Evolutionary conservation across 92 coral and sea anemone species (phyloP), one percentile per base, ranked within the genome.

Genomic region (Montipora capitata): DNA sequence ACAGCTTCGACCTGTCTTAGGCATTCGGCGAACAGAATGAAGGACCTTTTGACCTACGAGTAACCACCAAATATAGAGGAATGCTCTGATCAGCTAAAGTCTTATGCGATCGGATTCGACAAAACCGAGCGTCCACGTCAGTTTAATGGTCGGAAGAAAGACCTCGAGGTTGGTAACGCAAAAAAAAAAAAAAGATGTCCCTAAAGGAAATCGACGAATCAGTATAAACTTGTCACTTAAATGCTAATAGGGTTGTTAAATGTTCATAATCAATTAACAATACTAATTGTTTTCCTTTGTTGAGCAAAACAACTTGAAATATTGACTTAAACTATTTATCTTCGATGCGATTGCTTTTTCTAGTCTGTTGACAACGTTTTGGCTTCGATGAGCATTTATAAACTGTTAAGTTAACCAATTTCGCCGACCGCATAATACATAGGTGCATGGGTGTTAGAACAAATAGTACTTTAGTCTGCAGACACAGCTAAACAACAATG

Each of bases 11-110:
- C 35, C 35, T 27, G 35, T 27, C 52, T 48, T 48, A 48, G 10
- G 52, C 52, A 3, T 48, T 48, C 3, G 52, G 10, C 52, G 10
- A 10, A 48, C 52, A 48, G 52, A 5, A 45, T 1, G 7, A 48
- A 48, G 52, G 0, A 5, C n/a, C 39, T 72, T 20, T 15, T 12
- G 38, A 15, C 67, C 54, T 76, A 76, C 52, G 67, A 81, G 17
- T 68, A 66, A 69, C 14, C 66, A 75, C 40, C 17, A 17, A 38
- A 16, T 52, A 12, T 5, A 5, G 14, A 45, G 85, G 77, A 68
- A 81, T 81, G 85, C 68, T 81, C 68, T 81, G 76, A 54, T 65
- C 62, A 10, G 52, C 40, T 67, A 20, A n/a, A 66, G 49, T 35
- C 52, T 79, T 54, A 69, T 12, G 16, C 27, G 56, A 40, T 15